These are phyloP conservation scores for Parnassius mnemosyne DNA, from an alignment of 2,888 invertebrate species.

Conservation along the genomic window DNA sequence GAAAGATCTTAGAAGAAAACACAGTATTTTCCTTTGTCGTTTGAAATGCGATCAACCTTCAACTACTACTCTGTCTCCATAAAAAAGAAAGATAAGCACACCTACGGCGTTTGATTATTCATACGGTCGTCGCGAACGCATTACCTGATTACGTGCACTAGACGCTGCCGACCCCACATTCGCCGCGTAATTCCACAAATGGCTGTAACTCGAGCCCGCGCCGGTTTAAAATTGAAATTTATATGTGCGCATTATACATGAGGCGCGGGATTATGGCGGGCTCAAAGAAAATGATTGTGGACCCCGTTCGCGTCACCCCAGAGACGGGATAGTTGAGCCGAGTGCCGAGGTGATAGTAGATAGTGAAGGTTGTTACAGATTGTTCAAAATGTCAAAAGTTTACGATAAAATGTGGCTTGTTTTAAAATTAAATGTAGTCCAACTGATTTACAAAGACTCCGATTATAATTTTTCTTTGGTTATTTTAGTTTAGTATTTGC, in stretches of 20 bases:
- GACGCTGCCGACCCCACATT: constrained; percentile 33
- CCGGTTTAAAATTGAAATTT: constrained; percentile 79
- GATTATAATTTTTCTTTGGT: no score
- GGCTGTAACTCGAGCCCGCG: constrained; percentile 69
- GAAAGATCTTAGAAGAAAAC: no score
- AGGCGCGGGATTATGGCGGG: constrained; percentile 55
- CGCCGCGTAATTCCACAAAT: constrained; percentile 70
- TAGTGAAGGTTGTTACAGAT: constrained; percentile 1
- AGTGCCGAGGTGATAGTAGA: constrained; percentile 28
- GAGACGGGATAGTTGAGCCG: constrained; percentile 37
- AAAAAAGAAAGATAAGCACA: constrained; percentile 31
- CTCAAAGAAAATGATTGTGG: constrained; percentile 48
- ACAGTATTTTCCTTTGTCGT: neutral
- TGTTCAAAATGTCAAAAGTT: neutral
- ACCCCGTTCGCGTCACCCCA: constrained; percentile 30
- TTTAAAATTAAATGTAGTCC: no score
- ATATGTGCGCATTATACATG: constrained; percentile 77
- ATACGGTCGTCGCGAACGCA: constrained; percentile 56
- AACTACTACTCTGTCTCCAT: constrained; percentile 24
- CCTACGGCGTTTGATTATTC: constrained; percentile 49
- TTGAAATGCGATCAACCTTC: neutral
- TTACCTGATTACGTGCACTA: constrained; percentile 57
- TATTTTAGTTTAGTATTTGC: no score
- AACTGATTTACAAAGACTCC: no score
- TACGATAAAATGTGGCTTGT: no score